Percentiles rank a stretch among this genome's conserved stretches.
Conservation (phyloP, 2,888 invertebrate species). For the Noctua janthe region DNA sequence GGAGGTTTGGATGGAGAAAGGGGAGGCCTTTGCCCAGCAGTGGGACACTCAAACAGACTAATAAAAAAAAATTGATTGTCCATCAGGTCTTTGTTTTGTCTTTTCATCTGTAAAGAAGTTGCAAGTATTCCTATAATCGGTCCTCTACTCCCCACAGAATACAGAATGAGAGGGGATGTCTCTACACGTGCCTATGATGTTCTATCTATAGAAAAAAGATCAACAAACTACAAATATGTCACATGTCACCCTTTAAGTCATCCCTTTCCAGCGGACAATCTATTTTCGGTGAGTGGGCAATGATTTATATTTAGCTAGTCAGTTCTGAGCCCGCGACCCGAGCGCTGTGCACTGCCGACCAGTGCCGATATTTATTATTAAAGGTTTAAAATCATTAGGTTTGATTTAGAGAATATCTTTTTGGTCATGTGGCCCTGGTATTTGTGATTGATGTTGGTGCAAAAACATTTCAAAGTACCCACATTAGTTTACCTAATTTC, state of each 20-base stretch:
- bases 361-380: slow-evolving; percentile 23
- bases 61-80: too few species aligned
- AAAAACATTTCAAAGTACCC: neutral
- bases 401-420: slow-evolving; percentile 4
- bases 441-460: neutral
- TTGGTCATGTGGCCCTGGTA: slow-evolving; percentile 44
- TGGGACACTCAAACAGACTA: too few species aligned
- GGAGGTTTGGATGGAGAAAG: too few species aligned
- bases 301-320: slow-evolving; percentile 64
- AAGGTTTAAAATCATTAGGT: slow-evolving; percentile 48
- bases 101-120: neutral
- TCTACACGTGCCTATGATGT: neutral
- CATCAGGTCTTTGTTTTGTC: neutral
- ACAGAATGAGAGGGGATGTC: neutral
- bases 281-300: slow-evolving; percentile 60
- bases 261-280: slow-evolving; percentile 63
- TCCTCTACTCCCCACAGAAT: neutral
- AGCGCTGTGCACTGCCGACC: slow-evolving; percentile 34
- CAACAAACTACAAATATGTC: slow-evolving; percentile 61
- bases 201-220: slow-evolving; percentile 45
- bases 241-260: slow-evolving; percentile 62
- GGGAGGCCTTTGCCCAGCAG: too few species aligned
- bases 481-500: neutral
- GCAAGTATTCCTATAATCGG: neutral
- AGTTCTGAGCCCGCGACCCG: slow-evolving; percentile 51